Base-by-base conservation (phyloP, 2,888 invertebrate genomes). In the Chromoteleia sp. region DNA sequence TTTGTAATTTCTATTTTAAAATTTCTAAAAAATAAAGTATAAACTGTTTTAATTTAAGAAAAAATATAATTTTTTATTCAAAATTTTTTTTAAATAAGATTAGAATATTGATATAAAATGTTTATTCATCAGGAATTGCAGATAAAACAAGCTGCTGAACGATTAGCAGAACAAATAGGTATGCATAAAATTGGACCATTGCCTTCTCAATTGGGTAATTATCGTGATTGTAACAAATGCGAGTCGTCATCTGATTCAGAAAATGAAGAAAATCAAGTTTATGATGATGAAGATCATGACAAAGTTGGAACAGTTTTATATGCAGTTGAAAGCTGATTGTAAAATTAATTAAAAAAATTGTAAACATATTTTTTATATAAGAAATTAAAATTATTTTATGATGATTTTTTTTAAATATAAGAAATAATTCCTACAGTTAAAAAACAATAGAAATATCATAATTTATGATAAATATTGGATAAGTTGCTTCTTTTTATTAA, bases 71-170 rank as follows among this genome's bases (percentile, higher is more conserved):
- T n/a, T n/a, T n/a, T n/a, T n/a, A n/a, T n/a, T n/a, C n/a, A n/a
- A n/a, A n/a, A n/a, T n/a, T n/a, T n/a, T n/a, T n/a, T n/a, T n/a
- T n/a, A n/a, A n/a, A n/a, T n/a, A n/a, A n/a, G n/a, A n/a, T n/a
- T n/a, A n/a, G n/a, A n/a, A n/a, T n/a, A n/a, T n/a, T n/a, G n/a
- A n/a, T n/a, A n/a, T n/a, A n/a, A n/a, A n/a, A n/a, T n/a, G n/a
- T 39, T 6, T 48, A 39, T 76, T 56, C n/a, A n/a, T 17, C 77
- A 92, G 92, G 90, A 93, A 86, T 88, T 94, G 41, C 94, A 94
- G 89, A 92, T 93, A 0, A 92, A 92, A 75, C 93, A 94, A 89
- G 94, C 94, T 4, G 93, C 93, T 0, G 93, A 94, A 83, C 93
- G 93, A 82, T 87, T 94, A 63, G 85, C 92, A 8, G 89, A 92